Evolutionary conservation across 1,140 invertebrate genomes (phyloP), one percentile per base, ranked within the genome.

Genomic region (Bathynomus jamesi): DNA sequence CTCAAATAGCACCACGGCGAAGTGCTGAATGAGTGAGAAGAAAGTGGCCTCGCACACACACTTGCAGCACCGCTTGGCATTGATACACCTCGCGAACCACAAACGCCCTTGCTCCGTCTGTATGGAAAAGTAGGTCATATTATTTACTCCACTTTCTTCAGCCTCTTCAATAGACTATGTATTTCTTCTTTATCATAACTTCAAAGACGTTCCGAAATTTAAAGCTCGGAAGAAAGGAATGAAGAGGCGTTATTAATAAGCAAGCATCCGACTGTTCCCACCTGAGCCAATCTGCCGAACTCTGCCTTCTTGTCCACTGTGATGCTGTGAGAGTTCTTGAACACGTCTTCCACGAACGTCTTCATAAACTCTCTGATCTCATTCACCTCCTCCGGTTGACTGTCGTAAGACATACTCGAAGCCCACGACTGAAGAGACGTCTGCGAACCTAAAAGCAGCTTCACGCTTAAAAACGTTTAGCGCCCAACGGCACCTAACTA

Each of bases 1-100:
- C 81, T 92, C 90, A 79, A 91, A 91, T 46, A 92, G 82, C 13
- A 89, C 86, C 11, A 91, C 85, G 3, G 90, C 89, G 80, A 91
- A 91, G 81, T 90, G 89, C 81, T 91, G 90, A 5, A 90, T 87
- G 70, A 92, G 81, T 0, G 88, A 87, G 80, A 89, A 90, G 79
- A 92, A 91, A n/a, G 89, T 89, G 24, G 86, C 84, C 77, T 91
- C 89, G 30, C 85, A 83, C 1, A 92, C 88, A 69, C 86, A 84
- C 77, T 87, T 87, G 69, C 87, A 85, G 61, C 86, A 87, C 70
- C 90, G 84, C 82, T 90, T 88, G n/a, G 87, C 86, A 79, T 89
- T 90, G 1, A 92, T 87, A 77, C 89, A 89, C 69, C 90, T 83
- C 4, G 89, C 86, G 83, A 92, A 92, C 83, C 84, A 85, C 21